A percentile compares a stretch with the other conserved stretches of the same genome.
Conservation (phyloP, 35 echinoderm and acorn worm species). For the Ophiothrix spiculata region DNA sequence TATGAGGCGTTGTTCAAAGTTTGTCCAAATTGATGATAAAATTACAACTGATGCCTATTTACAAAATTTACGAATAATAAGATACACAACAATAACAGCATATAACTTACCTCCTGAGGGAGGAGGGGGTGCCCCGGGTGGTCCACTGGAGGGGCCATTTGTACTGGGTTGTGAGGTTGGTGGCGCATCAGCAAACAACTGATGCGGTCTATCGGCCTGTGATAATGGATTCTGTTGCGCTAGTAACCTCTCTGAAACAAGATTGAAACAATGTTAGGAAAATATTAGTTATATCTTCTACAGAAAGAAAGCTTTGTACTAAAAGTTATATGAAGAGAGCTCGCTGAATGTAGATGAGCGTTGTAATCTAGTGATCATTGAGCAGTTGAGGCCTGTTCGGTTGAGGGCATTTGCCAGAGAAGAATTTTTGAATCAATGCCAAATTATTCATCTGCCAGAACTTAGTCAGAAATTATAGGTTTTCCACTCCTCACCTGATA, state of each 20-base stretch:
- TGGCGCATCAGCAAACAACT: slow-evolving; percentile 94
- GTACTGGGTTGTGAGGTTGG: slow-evolving; percentile 46
- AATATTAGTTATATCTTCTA: too few species aligned
- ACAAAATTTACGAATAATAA: neutral
- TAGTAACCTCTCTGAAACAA: slow-evolving; percentile 68
- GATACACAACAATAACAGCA: neutral
- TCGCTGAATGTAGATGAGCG: too few species aligned
- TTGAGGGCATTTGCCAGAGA: too few species aligned
- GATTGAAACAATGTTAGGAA: too few species aligned
- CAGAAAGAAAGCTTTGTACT: too few species aligned
- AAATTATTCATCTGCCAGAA: too few species aligned
- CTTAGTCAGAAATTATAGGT: too few species aligned
- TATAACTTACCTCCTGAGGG: slow-evolving; percentile 50
- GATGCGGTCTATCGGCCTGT: slow-evolving; percentile 95
- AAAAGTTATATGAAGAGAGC: too few species aligned
- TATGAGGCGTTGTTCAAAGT: neutral
- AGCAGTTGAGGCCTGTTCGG: too few species aligned
- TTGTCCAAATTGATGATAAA: neutral
- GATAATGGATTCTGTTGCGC: slow-evolving; percentile 94
- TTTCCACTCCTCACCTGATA: too few species aligned
- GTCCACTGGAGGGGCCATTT: slow-evolving; percentile 4
- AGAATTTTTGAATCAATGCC: too few species aligned
- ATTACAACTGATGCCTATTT: neutral
- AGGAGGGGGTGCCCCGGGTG: slow-evolving; percentile 58
- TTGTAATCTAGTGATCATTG: too few species aligned